These are phyloP conservation scores for Hecatera dysodea DNA, from an alignment of 2,888 invertebrate species.

Conservation along the genomic window DNA sequence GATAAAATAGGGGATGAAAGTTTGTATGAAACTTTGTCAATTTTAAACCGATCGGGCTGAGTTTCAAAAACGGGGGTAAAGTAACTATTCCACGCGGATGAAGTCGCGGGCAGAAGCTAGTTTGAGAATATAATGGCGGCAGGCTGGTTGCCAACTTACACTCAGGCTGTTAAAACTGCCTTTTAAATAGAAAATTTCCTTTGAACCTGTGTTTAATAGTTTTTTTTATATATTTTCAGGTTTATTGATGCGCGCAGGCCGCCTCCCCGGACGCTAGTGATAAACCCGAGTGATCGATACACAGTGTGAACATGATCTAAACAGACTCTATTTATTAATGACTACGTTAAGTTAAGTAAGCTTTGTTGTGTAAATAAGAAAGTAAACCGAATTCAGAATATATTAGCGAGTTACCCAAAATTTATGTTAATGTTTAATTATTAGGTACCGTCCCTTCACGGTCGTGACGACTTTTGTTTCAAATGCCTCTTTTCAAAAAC, in stretches of 20 bases:
- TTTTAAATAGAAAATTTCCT: neutral
- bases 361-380: constrained; percentile 75
- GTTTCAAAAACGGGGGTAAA: no score
- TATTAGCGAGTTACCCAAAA: constrained; percentile 73
- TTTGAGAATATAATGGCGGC: neutral
- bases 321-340: constrained; percentile 82
- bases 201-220: neutral
- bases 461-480: constrained; percentile 1
- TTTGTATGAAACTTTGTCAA: no score
- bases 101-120: no score
- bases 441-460: neutral
- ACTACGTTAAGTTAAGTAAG: constrained; percentile 65
- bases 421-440: constrained; percentile 58
- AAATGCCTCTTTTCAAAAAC: neutral
- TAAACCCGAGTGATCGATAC: constrained; percentile 76
- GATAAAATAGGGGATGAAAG: no score
- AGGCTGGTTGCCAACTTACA: neutral
- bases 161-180: neutral
- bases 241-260: constrained; percentile 75
- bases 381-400: constrained; percentile 67
- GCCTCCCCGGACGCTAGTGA: constrained; percentile 75
- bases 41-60: no score
- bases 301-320: constrained; percentile 75
- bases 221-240: constrained; percentile 73
- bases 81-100: no score